phyloP scores from a whole-genome alignment of 2,888 invertebrate genomes.

The Geotrupes spiniger region DNA sequence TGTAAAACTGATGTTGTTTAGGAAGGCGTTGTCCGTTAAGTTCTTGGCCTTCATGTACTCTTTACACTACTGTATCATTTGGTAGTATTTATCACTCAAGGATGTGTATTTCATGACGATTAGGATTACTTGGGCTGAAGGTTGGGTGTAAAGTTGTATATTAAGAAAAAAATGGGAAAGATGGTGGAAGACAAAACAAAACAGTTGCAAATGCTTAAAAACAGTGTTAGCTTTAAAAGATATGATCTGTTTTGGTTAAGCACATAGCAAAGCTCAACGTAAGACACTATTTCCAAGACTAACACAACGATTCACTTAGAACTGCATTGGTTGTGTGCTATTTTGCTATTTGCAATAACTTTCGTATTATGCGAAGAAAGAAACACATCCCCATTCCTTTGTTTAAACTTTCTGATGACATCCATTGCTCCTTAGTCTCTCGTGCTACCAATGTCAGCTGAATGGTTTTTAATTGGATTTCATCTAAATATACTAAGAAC shows the following conservation, averaged over 20 bases:
- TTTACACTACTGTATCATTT: slow-evolving; percentile 43
- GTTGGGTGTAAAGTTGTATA: no score
- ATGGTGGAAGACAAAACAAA: no score
- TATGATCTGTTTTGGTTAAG: not conserved
- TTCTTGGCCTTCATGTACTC: slow-evolving; percentile 50
- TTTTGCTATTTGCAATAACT: slow-evolving; percentile 5
- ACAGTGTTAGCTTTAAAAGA: no score
- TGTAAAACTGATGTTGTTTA: slow-evolving; percentile 37
- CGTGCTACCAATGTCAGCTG: slow-evolving; percentile 8
- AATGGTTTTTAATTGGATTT: no score
- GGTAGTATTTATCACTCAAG: slow-evolving; percentile 35
- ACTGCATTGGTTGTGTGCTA: slow-evolving; percentile 1
- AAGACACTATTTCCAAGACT: not conserved
- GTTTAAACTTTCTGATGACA: slow-evolving; percentile 1
- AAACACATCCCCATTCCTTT: not conserved
- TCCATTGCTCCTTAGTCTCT: slow-evolving; percentile 6
- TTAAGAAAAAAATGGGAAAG: no score
- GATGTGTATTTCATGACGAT: slow-evolving; percentile 34
- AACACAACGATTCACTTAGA: not conserved
- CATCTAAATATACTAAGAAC: no score
- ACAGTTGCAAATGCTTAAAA: no score
- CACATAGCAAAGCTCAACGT: not conserved
- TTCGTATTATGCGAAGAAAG: slow-evolving; percentile 5
- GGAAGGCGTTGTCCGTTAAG: slow-evolving; percentile 39
- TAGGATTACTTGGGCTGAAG: slow-evolving; percentile 30